phyloP scores from a whole-genome alignment of 2,113 vertebrate species.

The Riparia riparia region DNA sequence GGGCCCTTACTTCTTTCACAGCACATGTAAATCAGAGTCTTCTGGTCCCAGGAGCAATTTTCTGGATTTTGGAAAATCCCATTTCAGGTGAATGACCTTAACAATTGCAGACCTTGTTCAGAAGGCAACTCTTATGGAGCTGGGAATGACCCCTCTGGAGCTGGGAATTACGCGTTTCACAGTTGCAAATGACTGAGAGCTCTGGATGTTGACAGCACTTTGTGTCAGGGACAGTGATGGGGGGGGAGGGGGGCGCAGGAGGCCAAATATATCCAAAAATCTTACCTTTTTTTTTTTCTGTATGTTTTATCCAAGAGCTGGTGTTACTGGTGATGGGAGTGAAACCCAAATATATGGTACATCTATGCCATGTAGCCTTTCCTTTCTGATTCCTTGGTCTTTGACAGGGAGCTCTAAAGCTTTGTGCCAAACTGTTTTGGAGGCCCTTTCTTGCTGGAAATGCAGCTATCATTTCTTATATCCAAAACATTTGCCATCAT shows the following conservation, averaged over 20 bases:
- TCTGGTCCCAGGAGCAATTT: background rate
- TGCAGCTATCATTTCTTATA: background rate
- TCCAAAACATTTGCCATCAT: background rate
- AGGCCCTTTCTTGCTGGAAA: background rate
- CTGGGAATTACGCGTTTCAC: background rate
- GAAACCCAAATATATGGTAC: background rate
- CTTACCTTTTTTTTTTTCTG: background rate
- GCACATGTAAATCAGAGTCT: fast-evolving
- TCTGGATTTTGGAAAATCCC: background rate
- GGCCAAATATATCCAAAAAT: background rate
- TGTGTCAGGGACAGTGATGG: background rate
- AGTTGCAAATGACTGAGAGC: background rate
- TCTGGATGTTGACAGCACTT: background rate
- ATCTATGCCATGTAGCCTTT: background rate
- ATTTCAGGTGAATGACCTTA: background rate
- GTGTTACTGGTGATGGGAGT: background rate
- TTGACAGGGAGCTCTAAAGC: background rate
- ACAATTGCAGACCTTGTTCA: background rate
- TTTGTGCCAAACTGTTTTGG: background rate
- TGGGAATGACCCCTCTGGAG: background rate
- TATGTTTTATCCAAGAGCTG: background rate
- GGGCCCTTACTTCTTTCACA: background rate
- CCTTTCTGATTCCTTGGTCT: background rate
- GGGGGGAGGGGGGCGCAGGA: no score
- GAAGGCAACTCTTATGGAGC: fast-evolving